A percentile compares a stretch with the other conserved stretches of the same genome.
phyloP scores from a whole-genome alignment of 2,113 vertebrate genomes.

The Stegostoma tigrinum region DNA sequence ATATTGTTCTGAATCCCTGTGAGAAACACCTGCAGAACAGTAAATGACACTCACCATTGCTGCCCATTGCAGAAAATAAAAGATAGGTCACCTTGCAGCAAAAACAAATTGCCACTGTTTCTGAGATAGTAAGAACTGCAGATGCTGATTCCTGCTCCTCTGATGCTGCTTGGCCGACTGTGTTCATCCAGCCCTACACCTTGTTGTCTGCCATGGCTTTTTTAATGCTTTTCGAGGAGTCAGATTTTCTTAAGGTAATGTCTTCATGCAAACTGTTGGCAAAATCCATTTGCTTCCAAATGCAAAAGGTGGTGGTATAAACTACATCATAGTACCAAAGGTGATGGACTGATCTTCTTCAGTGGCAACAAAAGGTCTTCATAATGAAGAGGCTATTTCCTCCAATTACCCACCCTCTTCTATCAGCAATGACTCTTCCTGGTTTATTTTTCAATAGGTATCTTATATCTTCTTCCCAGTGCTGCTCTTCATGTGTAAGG shows the following conservation, averaged over 20 bases:
- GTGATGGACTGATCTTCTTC: background rate
- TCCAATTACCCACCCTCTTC: background rate
- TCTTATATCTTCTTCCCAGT: background rate
- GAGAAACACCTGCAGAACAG: background rate
- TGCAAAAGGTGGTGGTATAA: background rate
- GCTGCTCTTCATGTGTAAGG: background rate
- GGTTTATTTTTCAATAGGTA: background rate
- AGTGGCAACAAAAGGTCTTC: background rate
- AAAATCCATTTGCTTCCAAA: background rate
- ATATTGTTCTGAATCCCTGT: background rate
- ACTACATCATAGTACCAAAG: background rate
- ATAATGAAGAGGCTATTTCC: background rate
- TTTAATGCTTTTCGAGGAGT: background rate
- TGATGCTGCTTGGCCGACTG: too few species aligned
- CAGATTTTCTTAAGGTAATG: background rate
- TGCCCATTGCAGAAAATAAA: background rate
- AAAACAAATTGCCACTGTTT: background rate
- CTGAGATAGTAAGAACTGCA: too few species aligned
- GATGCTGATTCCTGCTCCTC: too few species aligned
- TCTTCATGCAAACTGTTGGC: background rate
- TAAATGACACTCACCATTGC: background rate
- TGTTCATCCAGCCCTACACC: too few species aligned
- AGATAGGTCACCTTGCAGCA: background rate
- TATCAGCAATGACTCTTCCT: background rate
- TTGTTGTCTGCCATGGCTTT: background rate